Percentiles rank a stretch among this genome's conserved stretches.
phyloP scores from a whole-genome alignment of 2,797 vertebrate genomes.

The Paramormyrops hopkinsi region DNA sequence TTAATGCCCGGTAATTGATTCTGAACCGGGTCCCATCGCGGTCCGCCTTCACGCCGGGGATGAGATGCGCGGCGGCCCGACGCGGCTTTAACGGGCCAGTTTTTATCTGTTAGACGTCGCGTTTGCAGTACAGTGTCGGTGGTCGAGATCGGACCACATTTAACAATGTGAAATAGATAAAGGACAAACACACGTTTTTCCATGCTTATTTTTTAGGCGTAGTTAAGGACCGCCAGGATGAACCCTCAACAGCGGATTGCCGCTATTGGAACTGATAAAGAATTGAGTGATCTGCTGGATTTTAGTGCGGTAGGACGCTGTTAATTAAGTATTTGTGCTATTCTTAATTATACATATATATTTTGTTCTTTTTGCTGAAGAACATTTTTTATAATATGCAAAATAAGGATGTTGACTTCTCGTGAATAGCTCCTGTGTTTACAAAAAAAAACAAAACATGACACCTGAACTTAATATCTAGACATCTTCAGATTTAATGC shows the following conservation, averaged over 20 bases:
- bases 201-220: constrained; percentile 51
- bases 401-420: neutral
- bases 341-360: neutral
- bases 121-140: neutral
- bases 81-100: neutral
- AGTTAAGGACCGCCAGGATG: constrained; percentile 76
- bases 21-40: neutral
- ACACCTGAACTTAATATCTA: constrained; percentile 47
- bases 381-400: neutral
- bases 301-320: constrained; percentile 88
- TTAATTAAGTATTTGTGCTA: constrained; percentile 13
- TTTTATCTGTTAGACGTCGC: neutral
- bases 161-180: neutral
- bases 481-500: constrained; percentile 56
- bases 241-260: constrained; percentile 98
- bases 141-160: neutral
- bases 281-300: constrained; percentile 98
- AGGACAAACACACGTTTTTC: constrained; percentile 21
- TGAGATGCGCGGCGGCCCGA: neutral
- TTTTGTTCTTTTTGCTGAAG: neutral
- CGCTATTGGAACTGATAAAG: constrained; percentile 98
- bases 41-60: neutral
- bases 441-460: neutral
- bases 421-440: neutral
- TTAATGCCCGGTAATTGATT: neutral